These are phyloP conservation scores for Acipenser ruthenus DNA, from an alignment of 2,797 vertebrate genomes.

Conservation along the genomic window DNA sequence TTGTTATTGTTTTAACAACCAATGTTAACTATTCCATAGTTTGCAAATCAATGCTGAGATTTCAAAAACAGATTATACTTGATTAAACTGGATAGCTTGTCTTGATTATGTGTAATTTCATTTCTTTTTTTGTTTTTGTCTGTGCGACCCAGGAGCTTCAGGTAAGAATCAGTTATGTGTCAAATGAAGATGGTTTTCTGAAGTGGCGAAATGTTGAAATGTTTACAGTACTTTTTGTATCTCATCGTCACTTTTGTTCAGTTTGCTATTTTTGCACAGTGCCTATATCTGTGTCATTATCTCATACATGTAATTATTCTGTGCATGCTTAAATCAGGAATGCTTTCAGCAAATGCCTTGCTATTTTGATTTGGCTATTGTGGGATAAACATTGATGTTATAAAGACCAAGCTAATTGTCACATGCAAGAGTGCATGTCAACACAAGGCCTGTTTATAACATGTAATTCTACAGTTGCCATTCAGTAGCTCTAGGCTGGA, in stretches of 20 bases:
- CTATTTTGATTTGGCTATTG: not conserved
- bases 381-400: not conserved
- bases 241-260: not conserved
- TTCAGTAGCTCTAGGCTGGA: not conserved
- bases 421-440: not conserved
- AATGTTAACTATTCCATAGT: no score
- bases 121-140: conserved; percentile 66
- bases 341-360: not conserved
- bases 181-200: conserved; percentile 34
- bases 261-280: conserved; percentile 12
- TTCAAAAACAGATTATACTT: no score
- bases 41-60: no score
- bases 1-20: no score
- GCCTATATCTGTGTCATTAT: conserved; percentile 21
- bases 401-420: not conserved
- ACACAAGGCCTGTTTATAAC: not conserved
- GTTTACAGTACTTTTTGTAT: conserved; percentile 20
- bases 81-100: not conserved
- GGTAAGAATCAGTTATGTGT: conserved; percentile 69
- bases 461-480: not conserved
- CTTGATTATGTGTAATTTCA: conserved; percentile 24
- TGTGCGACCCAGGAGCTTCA: conserved; percentile 74
- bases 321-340: not conserved
- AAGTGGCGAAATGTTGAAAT: conserved; percentile 20
- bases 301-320: not conserved